Evolutionary conservation across 37 sponge, comb jelly and placozoan genomes (phyloP).

Genomic region (Beroe ovata): DNA sequence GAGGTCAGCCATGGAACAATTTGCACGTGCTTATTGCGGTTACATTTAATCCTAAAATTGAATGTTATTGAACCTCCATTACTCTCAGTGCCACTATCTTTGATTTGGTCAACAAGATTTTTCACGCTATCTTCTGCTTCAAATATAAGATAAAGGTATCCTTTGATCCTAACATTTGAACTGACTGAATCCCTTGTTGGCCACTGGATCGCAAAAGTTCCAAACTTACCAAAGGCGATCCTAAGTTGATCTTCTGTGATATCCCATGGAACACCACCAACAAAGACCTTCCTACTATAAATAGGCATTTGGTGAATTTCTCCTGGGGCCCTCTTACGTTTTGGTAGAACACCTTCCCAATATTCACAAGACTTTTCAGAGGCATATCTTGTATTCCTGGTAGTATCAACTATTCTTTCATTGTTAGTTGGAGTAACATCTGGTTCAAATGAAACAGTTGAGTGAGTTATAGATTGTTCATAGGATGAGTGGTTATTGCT

Average conservation of each 20-base stretch:
- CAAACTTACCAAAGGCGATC: slow-evolving; percentile 85
- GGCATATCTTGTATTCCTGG: not conserved
- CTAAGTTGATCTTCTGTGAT: slow-evolving; percentile 90
- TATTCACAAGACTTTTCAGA: slow-evolving; percentile 16
- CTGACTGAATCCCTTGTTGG: slow-evolving; percentile 94
- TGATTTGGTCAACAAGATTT: slow-evolving; percentile 46
- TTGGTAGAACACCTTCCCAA: slow-evolving; percentile 54
- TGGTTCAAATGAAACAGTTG: not conserved
- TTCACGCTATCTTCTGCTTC: slow-evolving; percentile 85
- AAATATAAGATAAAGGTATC: slow-evolving; percentile 95
- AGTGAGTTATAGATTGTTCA: not conserved
- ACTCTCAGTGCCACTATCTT: not conserved
- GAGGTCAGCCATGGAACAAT: slow-evolving; percentile 54
- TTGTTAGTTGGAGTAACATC: not conserved
- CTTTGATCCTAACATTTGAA: slow-evolving; percentile 88
- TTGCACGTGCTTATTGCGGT: slow-evolving; percentile 63
- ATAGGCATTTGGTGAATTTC: slow-evolving; percentile 79
- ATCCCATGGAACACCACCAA: slow-evolving; percentile 99
- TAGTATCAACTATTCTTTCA: not conserved
- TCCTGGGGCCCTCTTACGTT: slow-evolving; percentile 8
- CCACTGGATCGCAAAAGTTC: slow-evolving; percentile 86
- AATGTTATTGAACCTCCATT: slow-evolving; percentile 61
- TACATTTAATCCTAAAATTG: slow-evolving; percentile 64
- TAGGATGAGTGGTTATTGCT: not conserved
- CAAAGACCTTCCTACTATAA: slow-evolving; percentile 90